These are phyloP conservation scores for Chaunax sp. DNA, from an alignment of 2,797 vertebrate genomes.

Conservation along the genomic window DNA sequence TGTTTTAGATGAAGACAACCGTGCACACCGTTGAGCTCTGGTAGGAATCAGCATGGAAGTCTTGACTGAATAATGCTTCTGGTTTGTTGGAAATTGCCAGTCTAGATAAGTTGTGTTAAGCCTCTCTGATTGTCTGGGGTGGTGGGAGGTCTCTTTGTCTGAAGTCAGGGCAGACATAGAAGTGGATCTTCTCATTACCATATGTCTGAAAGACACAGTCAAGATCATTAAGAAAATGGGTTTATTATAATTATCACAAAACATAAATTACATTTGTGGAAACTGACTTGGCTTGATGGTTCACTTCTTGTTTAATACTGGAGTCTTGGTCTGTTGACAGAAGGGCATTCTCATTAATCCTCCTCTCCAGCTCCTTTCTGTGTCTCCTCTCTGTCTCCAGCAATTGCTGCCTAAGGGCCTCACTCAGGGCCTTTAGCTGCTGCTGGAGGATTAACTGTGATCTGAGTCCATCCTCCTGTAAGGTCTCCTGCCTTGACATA, in stretches of 20 bases:
- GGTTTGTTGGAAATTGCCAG: conserved; percentile 69
- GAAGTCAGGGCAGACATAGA: conserved; percentile 77
- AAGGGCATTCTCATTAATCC: conserved; percentile 74
- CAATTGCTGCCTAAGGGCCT: conserved; percentile 73
- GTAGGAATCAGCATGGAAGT: conserved; percentile 71
- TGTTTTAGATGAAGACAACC: conserved; percentile 70
- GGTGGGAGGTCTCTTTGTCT: conserved; percentile 51
- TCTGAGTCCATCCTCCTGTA: conserved; percentile 63
- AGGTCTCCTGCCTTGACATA: conserved; percentile 72
- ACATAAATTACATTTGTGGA: background rate
- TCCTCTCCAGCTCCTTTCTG: conserved; percentile 74
- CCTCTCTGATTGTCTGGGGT: conserved; percentile 61
- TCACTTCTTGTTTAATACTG: conserved; percentile 60
- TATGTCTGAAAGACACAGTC: conserved; percentile 39
- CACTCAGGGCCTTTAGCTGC: conserved; percentile 70
- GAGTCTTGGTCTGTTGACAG: conserved; percentile 58
- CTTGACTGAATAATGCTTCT: conserved; percentile 67
- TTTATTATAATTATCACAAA: conserved; percentile 19
- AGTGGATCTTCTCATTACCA: conserved; percentile 75
- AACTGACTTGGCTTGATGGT: conserved; percentile 59
- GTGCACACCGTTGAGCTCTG: conserved; percentile 77
- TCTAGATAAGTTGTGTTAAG: conserved; percentile 69
- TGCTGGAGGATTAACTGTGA: conserved; percentile 68
- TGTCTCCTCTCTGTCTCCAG: conserved; percentile 74
- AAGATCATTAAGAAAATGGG: background rate